Conservation (phyloP, 2,888 invertebrate genomes). For the Papilio demoleus region DNA sequence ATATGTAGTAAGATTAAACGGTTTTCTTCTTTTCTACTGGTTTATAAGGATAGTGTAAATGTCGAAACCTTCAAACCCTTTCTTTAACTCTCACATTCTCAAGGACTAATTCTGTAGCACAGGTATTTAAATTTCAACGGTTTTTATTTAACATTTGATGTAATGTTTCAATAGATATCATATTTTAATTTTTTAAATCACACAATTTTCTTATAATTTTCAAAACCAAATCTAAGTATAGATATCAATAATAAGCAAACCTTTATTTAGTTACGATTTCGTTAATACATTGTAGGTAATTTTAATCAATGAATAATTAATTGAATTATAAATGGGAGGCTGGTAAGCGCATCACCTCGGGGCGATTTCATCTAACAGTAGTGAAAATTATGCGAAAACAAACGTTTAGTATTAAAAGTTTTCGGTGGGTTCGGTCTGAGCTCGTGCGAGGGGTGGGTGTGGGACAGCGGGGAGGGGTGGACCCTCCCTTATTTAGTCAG, state of each 20-base stretch:
- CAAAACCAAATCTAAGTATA: neutral
- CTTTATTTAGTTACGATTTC: neutral
- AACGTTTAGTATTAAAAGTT: conserved; percentile 71
- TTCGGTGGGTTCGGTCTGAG: conserved; percentile 51
- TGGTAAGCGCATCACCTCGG: neutral
- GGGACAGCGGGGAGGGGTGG: conserved; percentile 49
- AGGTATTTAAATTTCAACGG: no score
- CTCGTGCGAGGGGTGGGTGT: conserved; percentile 44
- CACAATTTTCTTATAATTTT: no score
- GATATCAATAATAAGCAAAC: neutral
- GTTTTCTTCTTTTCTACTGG: no score
- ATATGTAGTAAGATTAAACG: no score
- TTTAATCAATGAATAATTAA: neutral
- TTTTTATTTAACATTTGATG: no score
- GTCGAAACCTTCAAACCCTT: no score
- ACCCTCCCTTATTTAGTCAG: conserved; percentile 77
- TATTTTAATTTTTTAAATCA: no score
- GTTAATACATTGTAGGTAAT: neutral
- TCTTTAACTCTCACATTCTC: no score
- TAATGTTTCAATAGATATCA: no score
- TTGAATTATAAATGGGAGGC: neutral
- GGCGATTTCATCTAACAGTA: conserved; percentile 42
- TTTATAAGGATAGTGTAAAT: no score
- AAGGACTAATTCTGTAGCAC: no score
- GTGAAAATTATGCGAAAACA: conserved; percentile 66